Conservation (phyloP, 2,888 invertebrate species). For the Piscicola geometra region DNA sequence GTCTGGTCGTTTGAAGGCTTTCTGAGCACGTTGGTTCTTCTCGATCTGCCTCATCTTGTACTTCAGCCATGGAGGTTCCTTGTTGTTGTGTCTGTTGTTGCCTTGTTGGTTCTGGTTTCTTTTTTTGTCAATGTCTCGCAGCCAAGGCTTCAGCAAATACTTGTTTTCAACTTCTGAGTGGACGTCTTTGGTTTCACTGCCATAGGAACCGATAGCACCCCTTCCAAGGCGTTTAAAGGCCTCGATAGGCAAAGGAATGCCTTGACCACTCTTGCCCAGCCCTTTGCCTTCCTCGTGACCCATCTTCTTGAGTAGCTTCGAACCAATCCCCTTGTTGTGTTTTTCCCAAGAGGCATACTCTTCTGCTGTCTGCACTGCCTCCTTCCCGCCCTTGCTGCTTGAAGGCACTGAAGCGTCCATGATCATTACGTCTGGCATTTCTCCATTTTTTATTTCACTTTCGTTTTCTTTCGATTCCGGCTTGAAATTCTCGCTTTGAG, state of each 20-base stretch:
- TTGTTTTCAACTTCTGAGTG: background rate
- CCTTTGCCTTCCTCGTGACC: constrained; percentile 5
- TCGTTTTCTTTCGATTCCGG: background rate
- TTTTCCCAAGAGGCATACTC: constrained; percentile 1
- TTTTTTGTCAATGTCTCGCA: background rate
- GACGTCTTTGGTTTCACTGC: constrained; percentile 4
- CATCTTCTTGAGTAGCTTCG: constrained; percentile 7
- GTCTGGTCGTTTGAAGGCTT: background rate
- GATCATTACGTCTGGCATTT: background rate
- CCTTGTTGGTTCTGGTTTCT: background rate
- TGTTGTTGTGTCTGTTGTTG: background rate
- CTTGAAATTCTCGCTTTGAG: background rate
- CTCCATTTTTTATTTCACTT: background rate
- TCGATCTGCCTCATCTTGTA: constrained; percentile 12
- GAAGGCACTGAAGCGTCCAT: background rate
- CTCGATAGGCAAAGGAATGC: constrained; percentile 5
- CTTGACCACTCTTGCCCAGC: background rate
- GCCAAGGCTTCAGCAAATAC: background rate
- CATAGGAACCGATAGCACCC: constrained; percentile 5
- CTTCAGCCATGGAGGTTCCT: background rate
- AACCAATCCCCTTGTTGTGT: constrained; percentile 9
- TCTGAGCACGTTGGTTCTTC: background rate
- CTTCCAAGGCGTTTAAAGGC: background rate
- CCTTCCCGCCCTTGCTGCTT: background rate
- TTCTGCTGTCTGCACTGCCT: background rate